Evolutionary conservation across 2,888 invertebrate genomes (phyloP).

Genomic region (Leucophenga montana): DNA sequence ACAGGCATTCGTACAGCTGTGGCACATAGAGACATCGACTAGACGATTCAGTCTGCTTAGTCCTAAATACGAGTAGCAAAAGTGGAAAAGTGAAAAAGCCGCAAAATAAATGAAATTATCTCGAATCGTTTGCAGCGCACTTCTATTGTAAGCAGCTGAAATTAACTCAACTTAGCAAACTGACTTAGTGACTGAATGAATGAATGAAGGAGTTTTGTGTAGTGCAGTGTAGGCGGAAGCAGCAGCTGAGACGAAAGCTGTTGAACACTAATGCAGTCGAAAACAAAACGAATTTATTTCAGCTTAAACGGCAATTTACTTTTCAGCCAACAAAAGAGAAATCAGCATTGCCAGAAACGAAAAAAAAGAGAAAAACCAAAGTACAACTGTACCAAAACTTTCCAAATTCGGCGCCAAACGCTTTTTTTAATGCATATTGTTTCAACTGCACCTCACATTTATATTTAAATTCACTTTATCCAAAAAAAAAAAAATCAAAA

Average conservation of each 20-base stretch:
- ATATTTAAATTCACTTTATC: no score
- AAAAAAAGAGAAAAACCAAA: no score
- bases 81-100: constrained; percentile 38
- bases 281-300: constrained; percentile 28
- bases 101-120: constrained; percentile 64
- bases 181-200: neutral
- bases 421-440: no score
- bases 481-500: no score
- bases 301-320: constrained; percentile 23
- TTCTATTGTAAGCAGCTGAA: constrained; percentile 55
- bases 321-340: no score
- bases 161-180: neutral
- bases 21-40: neutral
- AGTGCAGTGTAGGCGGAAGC: neutral
- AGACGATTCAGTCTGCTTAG: neutral
- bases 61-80: neutral
- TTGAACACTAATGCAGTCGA: constrained; percentile 5
- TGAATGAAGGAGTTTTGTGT: neutral
- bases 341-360: no score
- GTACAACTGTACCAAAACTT: no score
- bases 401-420: no score
- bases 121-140: constrained; percentile 38
- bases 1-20: neutral
- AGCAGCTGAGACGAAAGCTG: neutral
- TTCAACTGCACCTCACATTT: no score